A percentile compares a stretch with the other conserved stretches of the same genome.
phyloP scores from a whole-genome alignment of 2,888 invertebrate genomes.

The Cheilosia vulpina region DNA sequence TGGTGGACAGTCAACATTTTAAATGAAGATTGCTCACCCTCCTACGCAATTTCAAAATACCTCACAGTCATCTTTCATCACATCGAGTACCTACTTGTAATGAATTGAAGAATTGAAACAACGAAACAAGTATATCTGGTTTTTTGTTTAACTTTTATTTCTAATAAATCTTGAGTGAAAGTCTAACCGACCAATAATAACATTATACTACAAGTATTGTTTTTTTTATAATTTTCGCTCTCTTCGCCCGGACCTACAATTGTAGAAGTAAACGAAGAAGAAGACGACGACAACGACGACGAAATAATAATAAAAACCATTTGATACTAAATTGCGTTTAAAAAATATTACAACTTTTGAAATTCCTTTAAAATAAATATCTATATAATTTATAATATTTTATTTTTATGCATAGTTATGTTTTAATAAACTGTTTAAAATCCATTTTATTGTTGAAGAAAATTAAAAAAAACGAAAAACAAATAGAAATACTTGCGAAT shows the following conservation, averaged over 20 bases:
- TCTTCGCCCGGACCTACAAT: background rate
- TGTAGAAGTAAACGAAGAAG: background rate
- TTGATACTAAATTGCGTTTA: slow-evolving; percentile 70
- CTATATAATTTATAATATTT: slow-evolving; percentile 43
- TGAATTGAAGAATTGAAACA: background rate
- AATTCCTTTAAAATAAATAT: slow-evolving; percentile 73
- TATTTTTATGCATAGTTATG: slow-evolving; percentile 46
- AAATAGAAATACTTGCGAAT: slow-evolving; percentile 57
- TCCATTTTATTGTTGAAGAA: slow-evolving; percentile 32
- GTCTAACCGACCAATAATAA: slow-evolving; percentile 68
- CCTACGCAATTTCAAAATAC: slow-evolving; percentile 1
- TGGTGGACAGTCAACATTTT: background rate
- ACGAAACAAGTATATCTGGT: slow-evolving; percentile 44
- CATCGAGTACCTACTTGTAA: background rate
- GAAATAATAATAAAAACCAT: slow-evolving; percentile 68
- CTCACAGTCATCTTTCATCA: background rate
- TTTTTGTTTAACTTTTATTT: slow-evolving; percentile 70
- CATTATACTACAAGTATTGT: slow-evolving; percentile 67
- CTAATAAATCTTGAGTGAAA: slow-evolving; percentile 74
- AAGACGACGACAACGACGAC: slow-evolving; percentile 16
- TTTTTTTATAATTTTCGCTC: slow-evolving; percentile 3
- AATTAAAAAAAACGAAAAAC: slow-evolving; percentile 23
- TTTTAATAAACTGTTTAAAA: slow-evolving; percentile 44
- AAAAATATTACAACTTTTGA: slow-evolving; percentile 73
- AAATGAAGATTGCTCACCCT: slow-evolving; percentile 5